These are phyloP conservation scores for Sinocyclocheilus rhinocerous DNA, from an alignment of 2,113 vertebrate species.

Conservation along the genomic window DNA sequence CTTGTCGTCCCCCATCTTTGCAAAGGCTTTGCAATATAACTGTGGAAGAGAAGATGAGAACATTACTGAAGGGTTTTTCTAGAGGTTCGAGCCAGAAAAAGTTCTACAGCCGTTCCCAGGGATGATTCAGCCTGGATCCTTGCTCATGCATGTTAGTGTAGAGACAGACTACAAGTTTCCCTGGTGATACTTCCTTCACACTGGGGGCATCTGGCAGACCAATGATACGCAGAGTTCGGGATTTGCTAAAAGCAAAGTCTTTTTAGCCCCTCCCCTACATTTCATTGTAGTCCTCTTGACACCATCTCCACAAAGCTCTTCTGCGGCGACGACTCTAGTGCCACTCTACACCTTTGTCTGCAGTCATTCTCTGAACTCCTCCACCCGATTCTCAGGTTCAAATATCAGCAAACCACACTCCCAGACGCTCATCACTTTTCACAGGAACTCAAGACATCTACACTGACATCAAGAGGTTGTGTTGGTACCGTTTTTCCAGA, in stretches of 20 bases:
- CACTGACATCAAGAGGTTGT: constrained; percentile 7
- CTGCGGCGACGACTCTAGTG: constrained; percentile 39
- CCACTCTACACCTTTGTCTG: constrained; percentile 46
- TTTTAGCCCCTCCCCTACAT: constrained; percentile 48
- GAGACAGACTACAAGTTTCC: constrained; percentile 74
- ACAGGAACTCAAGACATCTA: constrained; percentile 36
- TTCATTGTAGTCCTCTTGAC: constrained; percentile 53
- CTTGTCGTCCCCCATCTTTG: constrained; percentile 95
- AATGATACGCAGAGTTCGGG: constrained; percentile 66
- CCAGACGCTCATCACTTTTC: constrained; percentile 26
- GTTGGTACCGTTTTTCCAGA: background rate
- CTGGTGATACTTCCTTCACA: constrained; percentile 78
- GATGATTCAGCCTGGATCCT: constrained; percentile 72
- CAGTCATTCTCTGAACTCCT: constrained; percentile 37
- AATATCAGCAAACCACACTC: constrained; percentile 28
- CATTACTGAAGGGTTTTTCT: constrained; percentile 64
- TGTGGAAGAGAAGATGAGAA: constrained; percentile 77
- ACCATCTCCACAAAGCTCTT: constrained; percentile 51
- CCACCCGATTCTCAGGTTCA: constrained; percentile 32
- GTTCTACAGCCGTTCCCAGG: constrained; percentile 58
- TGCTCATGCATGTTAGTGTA: constrained; percentile 66
- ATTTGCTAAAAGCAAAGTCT: constrained; percentile 48
- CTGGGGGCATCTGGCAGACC: constrained; percentile 67
- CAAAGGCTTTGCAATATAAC: constrained; percentile 80
- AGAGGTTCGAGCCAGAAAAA: constrained; percentile 26